Evolutionary conservation across 2,113 vertebrate genomes (phyloP).

Genomic region (Alethe diademata): DNA sequence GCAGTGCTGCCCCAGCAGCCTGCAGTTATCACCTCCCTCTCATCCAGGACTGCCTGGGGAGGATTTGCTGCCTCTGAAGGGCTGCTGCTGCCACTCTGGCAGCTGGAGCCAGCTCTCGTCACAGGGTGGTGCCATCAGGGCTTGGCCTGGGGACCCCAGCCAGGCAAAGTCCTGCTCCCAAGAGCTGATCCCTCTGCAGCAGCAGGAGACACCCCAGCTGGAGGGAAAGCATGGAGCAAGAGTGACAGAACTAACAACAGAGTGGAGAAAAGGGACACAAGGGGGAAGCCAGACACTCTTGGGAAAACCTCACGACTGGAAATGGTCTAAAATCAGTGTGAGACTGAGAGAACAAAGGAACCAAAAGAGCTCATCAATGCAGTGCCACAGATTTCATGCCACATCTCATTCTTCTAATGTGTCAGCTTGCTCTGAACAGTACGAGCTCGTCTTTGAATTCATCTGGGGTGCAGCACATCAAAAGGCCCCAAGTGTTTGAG

Average conservation of each 20-base stretch:
- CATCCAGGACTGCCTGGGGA: not conserved
- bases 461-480: not conserved
- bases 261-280: not conserved
- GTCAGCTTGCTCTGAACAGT: constrained; percentile 37
- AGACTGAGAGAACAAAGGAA: not conserved
- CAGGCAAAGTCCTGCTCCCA: not conserved
- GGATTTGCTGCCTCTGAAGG: not conserved
- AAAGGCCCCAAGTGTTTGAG: not conserved
- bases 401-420: constrained; percentile 18
- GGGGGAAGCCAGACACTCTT: not conserved
- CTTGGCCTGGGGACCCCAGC: not conserved
- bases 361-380: not conserved
- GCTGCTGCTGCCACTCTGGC: not conserved
- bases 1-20: not conserved
- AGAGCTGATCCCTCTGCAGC: not conserved
- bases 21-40: not conserved
- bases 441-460: constrained; percentile 51
- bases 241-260: not conserved
- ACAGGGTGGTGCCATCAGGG: rapidly evolving
- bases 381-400: not conserved
- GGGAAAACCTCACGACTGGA: not conserved
- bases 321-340: not conserved
- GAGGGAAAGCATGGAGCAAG: not conserved
- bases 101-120: not conserved
- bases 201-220: not conserved